These are phyloP conservation scores for Papilio xuthus DNA, from an alignment of 1,140 invertebrate species.

Conservation along the genomic window DNA sequence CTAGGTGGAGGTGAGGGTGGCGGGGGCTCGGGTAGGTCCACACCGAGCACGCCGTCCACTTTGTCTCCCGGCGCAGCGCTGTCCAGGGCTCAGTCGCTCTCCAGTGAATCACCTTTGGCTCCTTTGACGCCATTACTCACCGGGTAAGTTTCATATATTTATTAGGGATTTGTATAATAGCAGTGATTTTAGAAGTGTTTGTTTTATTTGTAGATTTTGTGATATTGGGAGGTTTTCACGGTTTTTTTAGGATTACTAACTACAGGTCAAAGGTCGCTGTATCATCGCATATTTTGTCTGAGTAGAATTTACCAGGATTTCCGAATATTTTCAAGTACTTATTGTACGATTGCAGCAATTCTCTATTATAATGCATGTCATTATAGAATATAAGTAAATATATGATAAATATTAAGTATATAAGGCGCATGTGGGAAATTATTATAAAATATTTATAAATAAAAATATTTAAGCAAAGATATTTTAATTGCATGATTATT, in stretches of 20 bases:
- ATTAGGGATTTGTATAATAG: neutral
- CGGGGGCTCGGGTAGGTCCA: conserved; percentile 74
- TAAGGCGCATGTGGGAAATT: conserved; percentile 6
- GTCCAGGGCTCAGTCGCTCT: conserved; percentile 74
- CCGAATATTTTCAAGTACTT: neutral
- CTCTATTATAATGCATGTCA: neutral
- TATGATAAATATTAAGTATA: neutral
- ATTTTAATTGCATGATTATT: conserved; percentile 11
- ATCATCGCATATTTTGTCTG: neutral
- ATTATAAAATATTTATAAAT: neutral
- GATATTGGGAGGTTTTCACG: conserved; percentile 1
- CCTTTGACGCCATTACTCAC: conserved; percentile 71
- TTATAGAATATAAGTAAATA: neutral
- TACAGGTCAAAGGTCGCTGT: neutral
- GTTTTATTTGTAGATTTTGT: conserved; percentile 33
- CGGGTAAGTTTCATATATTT: conserved; percentile 60
- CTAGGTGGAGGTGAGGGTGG: conserved; percentile 58
- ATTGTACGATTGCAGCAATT: neutral
- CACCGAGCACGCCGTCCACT: conserved; percentile 77
- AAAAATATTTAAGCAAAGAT: neutral
- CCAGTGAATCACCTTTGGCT: conserved; percentile 74
- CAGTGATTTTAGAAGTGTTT: conserved; percentile 1
- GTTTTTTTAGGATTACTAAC: conserved; percentile 21
- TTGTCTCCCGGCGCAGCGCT: conserved; percentile 75
- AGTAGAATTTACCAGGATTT: neutral